phyloP scores from a whole-genome alignment of 2,888 invertebrate species.

The Diarsia mendica region DNA sequence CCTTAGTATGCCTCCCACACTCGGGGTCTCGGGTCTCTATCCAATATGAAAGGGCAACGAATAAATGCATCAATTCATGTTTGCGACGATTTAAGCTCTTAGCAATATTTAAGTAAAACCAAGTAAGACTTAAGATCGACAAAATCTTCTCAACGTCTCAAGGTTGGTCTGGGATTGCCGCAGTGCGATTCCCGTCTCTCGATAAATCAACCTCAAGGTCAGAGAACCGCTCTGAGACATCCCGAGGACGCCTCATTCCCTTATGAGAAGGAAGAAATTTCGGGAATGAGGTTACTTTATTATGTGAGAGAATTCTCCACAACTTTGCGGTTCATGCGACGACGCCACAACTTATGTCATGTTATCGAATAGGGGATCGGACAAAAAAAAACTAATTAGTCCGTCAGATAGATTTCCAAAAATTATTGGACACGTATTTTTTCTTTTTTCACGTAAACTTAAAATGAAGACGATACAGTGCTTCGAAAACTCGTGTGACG shows the following conservation, averaged over 20 bases:
- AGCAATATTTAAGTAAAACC: conserved; percentile 8
- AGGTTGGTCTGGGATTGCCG: conserved; percentile 76
- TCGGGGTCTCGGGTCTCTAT: neutral
- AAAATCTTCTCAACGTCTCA: conserved; percentile 59
- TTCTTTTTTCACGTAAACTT: too few species aligned
- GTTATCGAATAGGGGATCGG: too few species aligned
- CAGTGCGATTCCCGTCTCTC: conserved; percentile 80
- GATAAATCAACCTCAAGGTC: conserved; percentile 79
- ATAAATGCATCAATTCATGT: conserved; percentile 8
- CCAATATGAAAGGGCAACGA: conserved; percentile 26
- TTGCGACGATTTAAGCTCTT: neutral
- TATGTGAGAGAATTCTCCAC: conserved; percentile 16
- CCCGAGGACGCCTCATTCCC: conserved; percentile 64
- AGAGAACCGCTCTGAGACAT: conserved; percentile 65
- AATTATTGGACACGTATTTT: too few species aligned
- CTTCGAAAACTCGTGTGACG: too few species aligned
- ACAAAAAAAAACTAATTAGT: too few species aligned
- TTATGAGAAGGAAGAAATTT: conserved; percentile 44
- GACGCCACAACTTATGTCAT: neutral
- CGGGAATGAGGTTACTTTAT: conserved; percentile 37
- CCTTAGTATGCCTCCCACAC: conserved; percentile 43
- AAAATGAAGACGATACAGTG: too few species aligned
- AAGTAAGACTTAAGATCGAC: conserved; percentile 25
- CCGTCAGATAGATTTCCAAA: too few species aligned
- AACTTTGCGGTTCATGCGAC: conserved; percentile 10